These are phyloP conservation scores for Spodoptera litura DNA, from an alignment of 1,140 invertebrate genomes.

Conservation along the genomic window DNA sequence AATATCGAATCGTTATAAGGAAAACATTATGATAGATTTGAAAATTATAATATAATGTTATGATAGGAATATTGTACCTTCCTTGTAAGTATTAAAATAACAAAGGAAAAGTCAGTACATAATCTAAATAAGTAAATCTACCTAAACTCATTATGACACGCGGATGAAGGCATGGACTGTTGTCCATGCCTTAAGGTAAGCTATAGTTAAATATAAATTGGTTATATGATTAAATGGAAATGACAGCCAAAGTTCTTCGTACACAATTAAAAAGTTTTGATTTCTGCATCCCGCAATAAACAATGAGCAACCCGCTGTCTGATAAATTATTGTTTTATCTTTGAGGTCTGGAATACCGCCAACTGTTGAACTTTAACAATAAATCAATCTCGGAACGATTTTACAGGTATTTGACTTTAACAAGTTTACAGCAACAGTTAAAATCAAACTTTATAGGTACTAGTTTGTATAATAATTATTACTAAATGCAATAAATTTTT, in stretches of 20 bases:
- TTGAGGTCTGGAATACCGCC: slow-evolving; percentile 7
- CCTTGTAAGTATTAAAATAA: too few relatives aligned
- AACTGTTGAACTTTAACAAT: slow-evolving; percentile 15
- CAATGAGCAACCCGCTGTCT: slow-evolving; percentile 2
- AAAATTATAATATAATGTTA: too few relatives aligned
- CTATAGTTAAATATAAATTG: neutral
- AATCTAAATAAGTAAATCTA: too few relatives aligned
- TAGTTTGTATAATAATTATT: neutral
- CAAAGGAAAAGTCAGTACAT: too few relatives aligned
- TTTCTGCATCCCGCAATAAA: slow-evolving; percentile 31
- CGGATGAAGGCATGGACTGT: too few relatives aligned
- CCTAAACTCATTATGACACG: too few relatives aligned
- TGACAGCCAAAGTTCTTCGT: neutral
- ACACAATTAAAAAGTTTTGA: slow-evolving; percentile 14
- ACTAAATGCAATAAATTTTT: neutral
- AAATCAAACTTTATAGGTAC: neutral
- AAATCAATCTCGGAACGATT: slow-evolving; percentile 11
- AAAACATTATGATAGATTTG: too few relatives aligned
- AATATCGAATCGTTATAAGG: too few relatives aligned
- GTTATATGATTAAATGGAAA: too few relatives aligned
- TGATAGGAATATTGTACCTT: too few relatives aligned
- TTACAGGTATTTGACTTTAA: neutral
- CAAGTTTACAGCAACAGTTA: neutral
- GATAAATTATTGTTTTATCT: slow-evolving; percentile 33
- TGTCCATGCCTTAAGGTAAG: too few relatives aligned